Conservation (phyloP, 2,113 vertebrate genomes). For the Lepidothrix coronata region DNA sequence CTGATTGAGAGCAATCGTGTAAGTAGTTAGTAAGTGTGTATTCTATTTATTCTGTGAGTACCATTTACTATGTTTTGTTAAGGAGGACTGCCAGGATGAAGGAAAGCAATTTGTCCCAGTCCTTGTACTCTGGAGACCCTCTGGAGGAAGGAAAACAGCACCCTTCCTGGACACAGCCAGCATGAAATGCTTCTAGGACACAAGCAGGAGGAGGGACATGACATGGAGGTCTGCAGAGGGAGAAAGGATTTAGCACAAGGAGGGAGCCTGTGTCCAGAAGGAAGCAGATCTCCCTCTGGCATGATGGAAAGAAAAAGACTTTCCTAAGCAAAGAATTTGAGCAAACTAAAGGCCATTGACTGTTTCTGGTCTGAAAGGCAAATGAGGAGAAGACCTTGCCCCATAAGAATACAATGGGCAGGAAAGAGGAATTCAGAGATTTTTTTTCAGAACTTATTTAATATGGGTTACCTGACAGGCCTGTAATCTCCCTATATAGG, state of each 20-base stretch:
- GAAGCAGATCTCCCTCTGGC: neutral
- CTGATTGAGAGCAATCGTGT: neutral
- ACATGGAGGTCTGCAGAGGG: neutral
- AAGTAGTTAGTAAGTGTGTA: neutral
- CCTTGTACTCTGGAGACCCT: neutral
- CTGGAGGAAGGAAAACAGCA: neutral
- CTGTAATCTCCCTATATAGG: neutral
- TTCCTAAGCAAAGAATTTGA: neutral
- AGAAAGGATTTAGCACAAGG: neutral
- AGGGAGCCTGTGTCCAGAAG: neutral
- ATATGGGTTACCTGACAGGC: neutral
- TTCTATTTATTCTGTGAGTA: neutral
- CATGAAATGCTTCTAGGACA: neutral
- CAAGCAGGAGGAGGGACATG: rapidly evolving
- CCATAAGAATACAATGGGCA: neutral
- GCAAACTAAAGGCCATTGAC: neutral
- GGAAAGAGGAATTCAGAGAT: neutral
- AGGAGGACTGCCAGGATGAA: neutral
- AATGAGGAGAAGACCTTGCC: neutral
- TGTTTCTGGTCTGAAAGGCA: neutral
- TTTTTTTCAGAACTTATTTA: neutral
- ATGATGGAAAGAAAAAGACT: neutral
- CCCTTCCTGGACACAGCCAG: neutral
- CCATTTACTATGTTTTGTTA: neutral
- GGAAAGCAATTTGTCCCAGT: neutral